These are phyloP conservation scores for Brachionus koreanus DNA, from an alignment of 1,140 invertebrate genomes.

Conservation along the genomic window DNA sequence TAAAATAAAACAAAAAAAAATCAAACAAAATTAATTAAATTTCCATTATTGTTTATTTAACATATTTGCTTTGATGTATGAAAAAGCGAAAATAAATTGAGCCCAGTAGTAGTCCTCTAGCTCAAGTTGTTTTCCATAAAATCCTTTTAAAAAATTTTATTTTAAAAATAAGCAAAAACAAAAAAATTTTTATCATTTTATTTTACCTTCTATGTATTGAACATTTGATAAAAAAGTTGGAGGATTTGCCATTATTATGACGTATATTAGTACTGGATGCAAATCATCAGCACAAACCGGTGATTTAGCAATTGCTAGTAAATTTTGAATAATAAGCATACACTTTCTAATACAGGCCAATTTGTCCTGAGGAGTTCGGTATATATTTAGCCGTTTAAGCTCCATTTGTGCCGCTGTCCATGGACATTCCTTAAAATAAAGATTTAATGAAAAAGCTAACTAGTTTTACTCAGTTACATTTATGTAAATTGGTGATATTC, in stretches of 20 bases:
- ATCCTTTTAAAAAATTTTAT: neutral
- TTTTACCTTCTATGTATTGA: constrained; percentile 71
- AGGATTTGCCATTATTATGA: constrained; percentile 93
- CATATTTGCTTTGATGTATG: constrained; percentile 43
- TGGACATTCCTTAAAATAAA: constrained; percentile 75
- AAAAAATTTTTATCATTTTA: neutral
- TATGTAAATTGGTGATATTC: constrained; percentile 68
- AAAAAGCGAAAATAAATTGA: constrained; percentile 66
- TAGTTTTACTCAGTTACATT: constrained; percentile 22
- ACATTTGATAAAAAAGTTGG: constrained; percentile 88
- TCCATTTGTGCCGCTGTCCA: constrained; percentile 94
- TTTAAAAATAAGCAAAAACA: neutral
- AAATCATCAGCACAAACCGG: constrained; percentile 88
- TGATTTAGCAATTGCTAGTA: constrained; percentile 76
- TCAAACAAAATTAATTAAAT: neutral
- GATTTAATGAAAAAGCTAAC: neutral
- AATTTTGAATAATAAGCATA: constrained; percentile 80
- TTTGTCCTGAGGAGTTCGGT: constrained; percentile 90
- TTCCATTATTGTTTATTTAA: constrained; percentile 33
- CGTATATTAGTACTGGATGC: constrained; percentile 90
- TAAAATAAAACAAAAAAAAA: constrained; percentile 17
- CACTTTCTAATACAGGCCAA: constrained; percentile 79
- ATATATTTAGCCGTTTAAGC: constrained; percentile 83
- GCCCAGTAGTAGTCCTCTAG: constrained; percentile 84
- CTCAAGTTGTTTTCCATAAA: constrained; percentile 41